Base-by-base conservation (phyloP, 2,888 invertebrate genomes). In the Acronicta leporina region DNA sequence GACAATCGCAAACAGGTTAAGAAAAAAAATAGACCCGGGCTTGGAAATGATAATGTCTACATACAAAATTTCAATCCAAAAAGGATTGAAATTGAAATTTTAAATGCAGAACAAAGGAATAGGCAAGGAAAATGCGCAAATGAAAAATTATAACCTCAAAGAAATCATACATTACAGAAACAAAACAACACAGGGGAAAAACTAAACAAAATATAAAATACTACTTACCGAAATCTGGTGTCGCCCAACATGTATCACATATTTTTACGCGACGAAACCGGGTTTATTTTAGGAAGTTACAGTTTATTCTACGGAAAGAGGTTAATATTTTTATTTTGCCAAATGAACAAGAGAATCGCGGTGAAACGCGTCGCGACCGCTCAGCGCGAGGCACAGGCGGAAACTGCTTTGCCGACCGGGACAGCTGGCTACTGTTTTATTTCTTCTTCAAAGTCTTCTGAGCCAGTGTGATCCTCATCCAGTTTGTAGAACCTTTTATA, bases 321-420 rank as follows among this genome's bases (percentile, higher is more conserved):
- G 46, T 35, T 59, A 53, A 42, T 61, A 52, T 56, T 64, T 49
- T 64, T 65, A 68, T 61, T 69, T 53, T 65, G 46, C 20, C 16
- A 65, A 56, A 38, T 10, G n/a, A 47, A 46, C 30, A 6, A 41
- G 25, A 14, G n/a, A 50, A 16, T 13, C 45, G 40, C 46, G 43
- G 64, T 27, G 41, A 14, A 13, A 8, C 63, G 43, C 67, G 49
- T 43, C 63, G 63, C 70, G 70, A 35, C 55, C 46, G 40, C 43
- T 43, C 55, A 5, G 35, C 16, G 20, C 49, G 51, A 42, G 45
- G 13, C 4, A 30, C 52, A 38, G 16, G 42, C 67, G 67, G 41
- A n/a, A 47, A 70, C 70, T 70, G 70, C 8, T 70, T 70, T 67
- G 42, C 70, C 70, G 70, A 70, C 66, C 54, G 62, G 35, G 48